Conservation (phyloP, 2,888 invertebrate species). For the Cenopis cana region DNA sequence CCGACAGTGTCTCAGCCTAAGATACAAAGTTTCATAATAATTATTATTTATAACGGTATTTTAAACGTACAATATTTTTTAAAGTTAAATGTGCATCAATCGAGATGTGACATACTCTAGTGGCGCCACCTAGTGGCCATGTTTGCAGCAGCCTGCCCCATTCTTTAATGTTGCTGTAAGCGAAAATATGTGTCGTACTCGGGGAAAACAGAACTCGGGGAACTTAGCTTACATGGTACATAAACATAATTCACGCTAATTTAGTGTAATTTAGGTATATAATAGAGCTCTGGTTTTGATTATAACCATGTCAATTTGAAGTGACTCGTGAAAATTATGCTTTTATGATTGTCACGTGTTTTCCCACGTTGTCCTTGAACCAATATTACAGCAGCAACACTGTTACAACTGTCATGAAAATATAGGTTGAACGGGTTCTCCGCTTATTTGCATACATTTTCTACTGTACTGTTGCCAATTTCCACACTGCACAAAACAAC, state of each 20-base stretch:
- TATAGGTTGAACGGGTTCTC: slow-evolving; percentile 35
- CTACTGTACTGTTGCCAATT: slow-evolving; percentile 22
- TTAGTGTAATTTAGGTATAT: neutral
- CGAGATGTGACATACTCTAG: too few relatives aligned
- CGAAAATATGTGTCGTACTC: neutral
- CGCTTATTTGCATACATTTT: slow-evolving; percentile 33
- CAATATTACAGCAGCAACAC: slow-evolving; percentile 24
- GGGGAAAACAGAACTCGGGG: too few relatives aligned
- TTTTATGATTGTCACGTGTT: neutral
- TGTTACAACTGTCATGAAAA: slow-evolving; percentile 37
- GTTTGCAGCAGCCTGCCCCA: too few relatives aligned
- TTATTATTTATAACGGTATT: too few relatives aligned
- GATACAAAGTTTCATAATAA: too few relatives aligned
- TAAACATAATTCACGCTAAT: neutral
- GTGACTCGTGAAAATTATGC: neutral
- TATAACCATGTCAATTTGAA: neutral
- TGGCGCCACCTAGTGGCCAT: too few relatives aligned
- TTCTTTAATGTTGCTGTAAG: slow-evolving; percentile 4
- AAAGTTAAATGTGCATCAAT: too few relatives aligned
- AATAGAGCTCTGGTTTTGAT: neutral
- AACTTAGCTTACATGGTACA: neutral
- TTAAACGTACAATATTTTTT: too few relatives aligned
- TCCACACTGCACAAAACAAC: slow-evolving; percentile 23
- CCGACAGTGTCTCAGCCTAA: too few relatives aligned
- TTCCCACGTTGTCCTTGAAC: neutral